Evolutionary conservation across 2,797 vertebrate genomes (phyloP).

Genomic region (Periparus ater): DNA sequence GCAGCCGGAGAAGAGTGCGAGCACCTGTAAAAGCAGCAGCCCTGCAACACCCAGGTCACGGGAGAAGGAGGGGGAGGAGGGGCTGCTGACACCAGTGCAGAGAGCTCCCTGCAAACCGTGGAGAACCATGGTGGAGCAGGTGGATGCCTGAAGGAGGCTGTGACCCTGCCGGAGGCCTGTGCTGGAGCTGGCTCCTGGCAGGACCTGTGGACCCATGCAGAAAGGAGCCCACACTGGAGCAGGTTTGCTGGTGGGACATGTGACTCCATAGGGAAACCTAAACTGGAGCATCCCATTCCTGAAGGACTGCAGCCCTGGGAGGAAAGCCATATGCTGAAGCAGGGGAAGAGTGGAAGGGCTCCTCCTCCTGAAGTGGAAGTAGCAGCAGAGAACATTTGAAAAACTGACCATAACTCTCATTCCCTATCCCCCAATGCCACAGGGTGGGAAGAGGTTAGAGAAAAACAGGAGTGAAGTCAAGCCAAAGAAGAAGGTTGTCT

Average conservation of each 20-base stretch:
- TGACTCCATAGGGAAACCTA: background rate
- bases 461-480: background rate
- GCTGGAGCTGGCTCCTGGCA: background rate
- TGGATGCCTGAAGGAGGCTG: background rate
- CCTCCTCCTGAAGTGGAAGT: background rate
- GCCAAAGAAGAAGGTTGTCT: background rate
- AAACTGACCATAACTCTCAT: background rate
- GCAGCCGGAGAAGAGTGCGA: background rate
- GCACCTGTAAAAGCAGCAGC: background rate
- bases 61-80: background rate
- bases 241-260: background rate
- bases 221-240: background rate
- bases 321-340: background rate
- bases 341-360: background rate
- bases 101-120: background rate
- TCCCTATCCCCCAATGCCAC: fast-evolving
- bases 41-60: background rate
- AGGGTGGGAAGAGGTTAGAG: background rate
- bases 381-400: background rate
- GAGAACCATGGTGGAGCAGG: background rate
- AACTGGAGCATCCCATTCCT: background rate
- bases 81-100: background rate
- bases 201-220: background rate
- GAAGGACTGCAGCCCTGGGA: background rate
- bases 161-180: background rate